Base-by-base conservation (phyloP, 2,113 vertebrate genomes). In the Bucco capensis region DNA sequence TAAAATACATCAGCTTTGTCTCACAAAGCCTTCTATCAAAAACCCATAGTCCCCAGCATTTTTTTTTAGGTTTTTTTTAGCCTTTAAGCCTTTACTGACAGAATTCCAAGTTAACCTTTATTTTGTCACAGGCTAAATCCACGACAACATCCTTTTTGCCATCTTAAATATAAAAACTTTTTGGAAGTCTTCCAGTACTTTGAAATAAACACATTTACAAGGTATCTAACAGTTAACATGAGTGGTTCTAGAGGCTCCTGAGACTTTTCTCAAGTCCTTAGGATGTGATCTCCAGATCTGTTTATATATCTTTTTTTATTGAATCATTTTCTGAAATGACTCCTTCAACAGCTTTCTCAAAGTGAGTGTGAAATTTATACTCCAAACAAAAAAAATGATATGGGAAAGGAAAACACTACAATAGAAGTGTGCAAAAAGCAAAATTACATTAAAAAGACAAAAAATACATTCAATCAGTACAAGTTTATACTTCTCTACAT, bases 121-220 rank as follows among this genome's bases (percentile, higher is more conserved):
- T 77, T 92, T 85, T 93, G 83, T 71, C 77, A 73, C 54, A 76
- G 69, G 40, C 69, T 95, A 90, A 93, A 92, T 67, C 69, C 80
- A 67, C 61, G 38, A 30, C 5, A 3, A 86, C 69, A 90, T 78
- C 80, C 57, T 75, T 88, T 91, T 42, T 88, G 64, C 35, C 72
- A 88, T 91, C 88, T 95, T 86, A 90, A 84, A 90, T 56, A 69
- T 1, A 67, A 40, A 47, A 94, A 93, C 49, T 64, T 86, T 82
- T 72, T 90, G 86, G 86, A 95, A 94, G 61, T 28, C 73, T 93
- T 95, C 89, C 92, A 95, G 49, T 81, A 78, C 76, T 88, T 83
- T 77, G 83, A 94, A 95, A 92, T 81, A 94, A 93, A 81, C 51
- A 83, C 65, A 92, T 81, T 94, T 93, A 93, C 64, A 93, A 90